Evolutionary conservation across 2,113 vertebrate species (phyloP), one percentile per base, ranked within the genome.

Genomic region (Lagenorhynchus albirostris): DNA sequence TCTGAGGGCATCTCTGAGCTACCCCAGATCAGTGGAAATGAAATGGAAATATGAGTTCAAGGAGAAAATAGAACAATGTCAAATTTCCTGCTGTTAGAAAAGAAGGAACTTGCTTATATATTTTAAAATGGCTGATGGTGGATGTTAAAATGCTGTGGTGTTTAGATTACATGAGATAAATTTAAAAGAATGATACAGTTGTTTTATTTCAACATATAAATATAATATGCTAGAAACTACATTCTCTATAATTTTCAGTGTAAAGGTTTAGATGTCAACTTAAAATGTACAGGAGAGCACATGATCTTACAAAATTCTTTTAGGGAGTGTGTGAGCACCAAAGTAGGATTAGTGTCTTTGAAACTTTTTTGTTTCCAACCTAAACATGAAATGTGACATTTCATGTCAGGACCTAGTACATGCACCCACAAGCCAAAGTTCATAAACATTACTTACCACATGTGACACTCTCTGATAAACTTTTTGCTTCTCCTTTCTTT

Each of bases 31-130:
- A 70, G 36, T 65, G 36, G 83, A 98, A 97, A 96, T 98, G 87
- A 74, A 94, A 97, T 67, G 84, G 80, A 97, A 97, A 97, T 90
- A 94, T 50, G 79, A 96, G 41, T 92, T 94, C 82, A 97, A 97
- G 88, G 87, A 97, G 86, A 97, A 97, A 97, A 96, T 89, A 79
- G 63, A 96, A 95, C 33, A 89, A 85, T 80, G 10, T 85, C 81
- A 97, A 93, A 89, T 89, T 96, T 95, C 63, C 93, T 47, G 41
- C 86, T 74, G 47, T 90, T 97, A 95, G 84, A 94, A 50, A 97
- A 97, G 53, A 93, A 90, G 84, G 21, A 63, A 91, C 38, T 88
- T 87, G 38, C 53, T 85, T 1, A 44, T 90, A 17, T 76, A 15
- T 70, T 95, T 80, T 68, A 31, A 94, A 47, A 83, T 89, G n/a